Percentiles rank a stretch among this genome's conserved stretches.
Conservation (phyloP, 2,888 invertebrate species). For the Netelia virgata region DNA sequence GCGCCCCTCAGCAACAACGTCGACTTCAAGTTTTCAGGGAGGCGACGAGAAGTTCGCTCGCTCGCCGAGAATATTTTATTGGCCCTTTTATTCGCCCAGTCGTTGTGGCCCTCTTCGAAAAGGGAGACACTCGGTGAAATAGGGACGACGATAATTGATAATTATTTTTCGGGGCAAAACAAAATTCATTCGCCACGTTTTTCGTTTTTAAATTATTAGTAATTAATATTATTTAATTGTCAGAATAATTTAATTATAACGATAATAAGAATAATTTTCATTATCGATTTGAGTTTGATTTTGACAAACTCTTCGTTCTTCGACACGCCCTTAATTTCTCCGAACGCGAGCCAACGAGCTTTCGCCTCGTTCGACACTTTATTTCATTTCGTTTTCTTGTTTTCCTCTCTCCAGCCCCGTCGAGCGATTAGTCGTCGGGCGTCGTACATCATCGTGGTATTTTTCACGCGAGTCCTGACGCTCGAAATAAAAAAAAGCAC, state of each 20-base stretch:
- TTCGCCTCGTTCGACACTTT: not conserved
- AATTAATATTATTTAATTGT: too few species aligned
- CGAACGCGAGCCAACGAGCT: not conserved
- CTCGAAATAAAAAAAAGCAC: conserved; percentile 45
- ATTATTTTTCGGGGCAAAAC: too few species aligned
- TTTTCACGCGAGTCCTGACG: conserved; percentile 46
- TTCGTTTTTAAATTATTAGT: too few species aligned
- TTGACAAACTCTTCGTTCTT: not conserved
- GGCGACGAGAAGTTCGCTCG: conserved; percentile 5
- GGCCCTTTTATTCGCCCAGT: not conserved
- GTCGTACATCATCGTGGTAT: conserved; percentile 33
- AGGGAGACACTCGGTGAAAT: not conserved
- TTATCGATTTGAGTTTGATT: not conserved
- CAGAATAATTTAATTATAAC: too few species aligned
- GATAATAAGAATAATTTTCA: too few species aligned
- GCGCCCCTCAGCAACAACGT: conserved; percentile 11
- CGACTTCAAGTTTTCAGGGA: conserved; percentile 11
- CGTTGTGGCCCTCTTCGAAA: not conserved
- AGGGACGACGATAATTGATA: not conserved
- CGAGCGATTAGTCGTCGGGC: conserved; percentile 45
- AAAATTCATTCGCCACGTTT: too few species aligned
- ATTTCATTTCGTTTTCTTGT: not conserved
- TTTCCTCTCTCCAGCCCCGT: not conserved
- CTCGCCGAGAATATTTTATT: conserved; percentile 1
- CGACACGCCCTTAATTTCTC: not conserved